Percentiles rank a stretch among this genome's conserved stretches.
phyloP scores from a whole-genome alignment of 2,797 vertebrate genomes.

The Thunnus albacares region DNA sequence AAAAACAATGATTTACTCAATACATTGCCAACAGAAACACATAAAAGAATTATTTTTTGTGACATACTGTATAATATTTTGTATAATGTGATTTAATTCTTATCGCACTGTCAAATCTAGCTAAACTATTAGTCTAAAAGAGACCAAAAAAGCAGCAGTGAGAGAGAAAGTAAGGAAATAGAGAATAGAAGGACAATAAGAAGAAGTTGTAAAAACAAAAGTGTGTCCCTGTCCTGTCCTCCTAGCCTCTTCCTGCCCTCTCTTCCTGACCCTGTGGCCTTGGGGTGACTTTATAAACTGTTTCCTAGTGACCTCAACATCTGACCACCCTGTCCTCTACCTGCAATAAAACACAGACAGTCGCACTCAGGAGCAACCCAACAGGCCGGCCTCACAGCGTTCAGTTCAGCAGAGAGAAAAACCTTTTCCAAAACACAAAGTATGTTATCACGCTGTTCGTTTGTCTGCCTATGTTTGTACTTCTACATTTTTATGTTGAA shows the following conservation, averaged over 20 bases:
- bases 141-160: background rate
- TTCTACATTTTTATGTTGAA: slow-evolving; percentile 41
- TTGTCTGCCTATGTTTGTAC: slow-evolving; percentile 44
- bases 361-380: slow-evolving; percentile 6
- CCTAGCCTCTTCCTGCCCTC: slow-evolving; percentile 55
- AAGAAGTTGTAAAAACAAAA: slow-evolving; percentile 48
- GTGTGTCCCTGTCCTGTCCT: slow-evolving; percentile 46
- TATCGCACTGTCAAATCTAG: background rate
- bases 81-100: background rate
- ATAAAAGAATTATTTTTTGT: background rate
- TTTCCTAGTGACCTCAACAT: slow-evolving; percentile 58
- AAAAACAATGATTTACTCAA: background rate
- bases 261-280: slow-evolving; percentile 54
- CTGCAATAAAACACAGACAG: slow-evolving; percentile 51
- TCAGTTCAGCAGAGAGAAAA: slow-evolving; percentile 8
- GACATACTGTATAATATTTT: background rate
- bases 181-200: slow-evolving; percentile 14
- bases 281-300: slow-evolving; percentile 58
- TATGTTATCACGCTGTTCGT: slow-evolving; percentile 24
- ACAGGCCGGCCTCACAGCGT: background rate
- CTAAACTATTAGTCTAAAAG: background rate
- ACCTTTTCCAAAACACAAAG: slow-evolving; percentile 39
- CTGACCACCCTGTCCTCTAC: slow-evolving; percentile 48
- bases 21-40: background rate
- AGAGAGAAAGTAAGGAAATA: background rate